phyloP scores from a whole-genome alignment of 2,113 vertebrate species.

The Guaruba guarouba region DNA sequence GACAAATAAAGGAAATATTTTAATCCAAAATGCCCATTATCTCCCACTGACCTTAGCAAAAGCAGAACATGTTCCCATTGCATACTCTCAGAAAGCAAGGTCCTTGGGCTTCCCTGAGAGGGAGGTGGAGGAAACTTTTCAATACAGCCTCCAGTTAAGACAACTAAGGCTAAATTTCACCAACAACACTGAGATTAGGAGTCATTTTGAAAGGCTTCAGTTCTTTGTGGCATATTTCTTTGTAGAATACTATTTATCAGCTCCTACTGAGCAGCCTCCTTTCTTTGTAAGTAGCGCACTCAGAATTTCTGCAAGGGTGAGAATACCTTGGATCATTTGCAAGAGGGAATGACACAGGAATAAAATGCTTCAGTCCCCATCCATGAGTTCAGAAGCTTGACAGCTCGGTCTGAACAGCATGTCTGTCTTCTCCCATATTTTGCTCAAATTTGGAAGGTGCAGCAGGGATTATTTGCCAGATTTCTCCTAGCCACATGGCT shows the following conservation, averaged over 20 bases:
- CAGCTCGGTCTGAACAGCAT: background rate
- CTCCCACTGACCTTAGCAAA: background rate
- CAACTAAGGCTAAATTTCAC: background rate
- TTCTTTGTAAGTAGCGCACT: background rate
- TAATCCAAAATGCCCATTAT: background rate
- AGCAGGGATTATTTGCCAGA: background rate
- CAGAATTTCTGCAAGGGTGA: background rate
- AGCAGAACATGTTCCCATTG: background rate
- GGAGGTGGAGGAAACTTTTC: background rate
- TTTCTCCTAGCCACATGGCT: background rate
- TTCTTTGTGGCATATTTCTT: conserved; percentile 2
- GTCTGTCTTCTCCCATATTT: background rate
- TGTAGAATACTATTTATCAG: background rate
- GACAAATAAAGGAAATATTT: background rate
- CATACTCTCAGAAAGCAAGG: accelerated
- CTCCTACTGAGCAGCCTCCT: background rate
- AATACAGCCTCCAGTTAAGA: background rate
- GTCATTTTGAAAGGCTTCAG: background rate
- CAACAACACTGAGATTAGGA: background rate
- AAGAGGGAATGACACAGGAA: background rate
- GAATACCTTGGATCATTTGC: background rate
- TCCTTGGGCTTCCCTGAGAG: background rate
- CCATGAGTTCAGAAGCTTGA: background rate
- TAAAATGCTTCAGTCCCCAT: background rate
- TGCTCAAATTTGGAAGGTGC: background rate